A percentile compares a stretch with the other conserved stretches of the same genome.
phyloP scores from a whole-genome alignment of 1,140 invertebrate species.

The Dufourea novaeangliae region DNA sequence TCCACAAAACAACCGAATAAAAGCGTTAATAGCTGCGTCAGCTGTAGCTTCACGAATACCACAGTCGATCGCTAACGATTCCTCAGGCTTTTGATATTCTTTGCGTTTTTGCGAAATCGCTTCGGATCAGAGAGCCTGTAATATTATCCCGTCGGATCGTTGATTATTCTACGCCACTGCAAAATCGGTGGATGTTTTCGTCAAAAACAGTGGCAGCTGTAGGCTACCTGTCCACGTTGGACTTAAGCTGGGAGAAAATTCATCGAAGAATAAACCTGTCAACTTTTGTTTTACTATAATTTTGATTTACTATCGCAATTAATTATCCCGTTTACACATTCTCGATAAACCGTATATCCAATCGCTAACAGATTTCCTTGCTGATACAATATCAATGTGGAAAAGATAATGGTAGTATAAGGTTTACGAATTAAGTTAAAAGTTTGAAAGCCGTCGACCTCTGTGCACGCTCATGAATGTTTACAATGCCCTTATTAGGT shows the following conservation, averaged over 20 bases:
- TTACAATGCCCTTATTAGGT: not conserved
- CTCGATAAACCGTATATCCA: no score
- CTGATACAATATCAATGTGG: not conserved
- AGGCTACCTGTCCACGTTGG: conserved; percentile 17
- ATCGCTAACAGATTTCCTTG: no score
- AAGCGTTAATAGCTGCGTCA: conserved; percentile 11
- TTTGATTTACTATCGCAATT: no score
- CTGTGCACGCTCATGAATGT: no score
- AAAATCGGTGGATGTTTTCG: conserved; percentile 41
- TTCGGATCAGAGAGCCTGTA: not conserved
- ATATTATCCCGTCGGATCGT: not conserved
- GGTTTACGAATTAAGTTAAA: not conserved
- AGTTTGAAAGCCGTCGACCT: no score
- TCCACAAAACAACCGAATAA: conserved; percentile 2
- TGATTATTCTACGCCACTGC: conserved; percentile 30
- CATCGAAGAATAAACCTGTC: not conserved
- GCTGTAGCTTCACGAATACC: not conserved
- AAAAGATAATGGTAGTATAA: no score
- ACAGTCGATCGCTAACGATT: not conserved
- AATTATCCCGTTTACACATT: no score
- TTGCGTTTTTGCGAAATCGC: not conserved
- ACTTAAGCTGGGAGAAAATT: not conserved
- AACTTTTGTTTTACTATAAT: no score
- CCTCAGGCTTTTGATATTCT: no score
- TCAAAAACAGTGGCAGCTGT: conserved; percentile 57